A percentile compares a stretch with the other conserved stretches of the same genome.
Evolutionary conservation across 1,140 invertebrate species (phyloP).

Genomic region (Drosophila seguyi): DNA sequence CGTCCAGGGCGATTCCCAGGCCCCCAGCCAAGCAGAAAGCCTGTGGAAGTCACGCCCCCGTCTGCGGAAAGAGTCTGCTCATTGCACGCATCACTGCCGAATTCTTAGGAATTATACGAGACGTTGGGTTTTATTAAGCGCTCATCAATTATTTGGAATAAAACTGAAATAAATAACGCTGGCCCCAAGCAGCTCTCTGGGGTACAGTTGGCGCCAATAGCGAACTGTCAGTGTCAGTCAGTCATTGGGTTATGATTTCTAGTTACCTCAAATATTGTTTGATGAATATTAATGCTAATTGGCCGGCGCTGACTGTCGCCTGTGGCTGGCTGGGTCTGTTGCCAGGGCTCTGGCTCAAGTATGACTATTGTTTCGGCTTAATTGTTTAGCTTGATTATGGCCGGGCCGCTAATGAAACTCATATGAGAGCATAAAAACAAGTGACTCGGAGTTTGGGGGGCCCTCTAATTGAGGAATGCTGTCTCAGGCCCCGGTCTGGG

Average conservation of each 20-base stretch:
- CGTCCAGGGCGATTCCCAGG: constrained; percentile 58
- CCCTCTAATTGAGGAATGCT: constrained; percentile 72
- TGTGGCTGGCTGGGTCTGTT: constrained; percentile 46
- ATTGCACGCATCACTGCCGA: constrained; percentile 71
- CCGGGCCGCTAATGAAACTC: constrained; percentile 75
- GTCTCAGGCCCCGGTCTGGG: constrained; percentile 66
- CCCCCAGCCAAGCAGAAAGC: constrained; percentile 75
- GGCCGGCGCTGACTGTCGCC: constrained; percentile 23
- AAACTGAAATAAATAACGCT: constrained; percentile 65
- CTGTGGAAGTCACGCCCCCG: constrained; percentile 53
- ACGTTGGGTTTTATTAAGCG: constrained; percentile 84
- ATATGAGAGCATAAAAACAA: constrained; percentile 63
- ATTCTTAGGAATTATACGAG: constrained; percentile 80
- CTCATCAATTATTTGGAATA: constrained; percentile 74
- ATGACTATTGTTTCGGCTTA: constrained; percentile 75
- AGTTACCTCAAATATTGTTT: constrained; percentile 69
- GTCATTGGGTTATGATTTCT: constrained; percentile 57
- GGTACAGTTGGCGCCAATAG: constrained; percentile 71
- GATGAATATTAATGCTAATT: constrained; percentile 70
- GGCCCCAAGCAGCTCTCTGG: constrained; percentile 16
- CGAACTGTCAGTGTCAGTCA: constrained; percentile 4
- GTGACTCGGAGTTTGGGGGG: constrained; percentile 27
- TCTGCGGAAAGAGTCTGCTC: constrained; percentile 42
- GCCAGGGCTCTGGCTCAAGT: constrained; percentile 65
- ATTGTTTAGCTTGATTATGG: constrained; percentile 81